phyloP scores from a whole-genome alignment of 2,888 invertebrate genomes.

The Tetragonula carbonaria region DNA sequence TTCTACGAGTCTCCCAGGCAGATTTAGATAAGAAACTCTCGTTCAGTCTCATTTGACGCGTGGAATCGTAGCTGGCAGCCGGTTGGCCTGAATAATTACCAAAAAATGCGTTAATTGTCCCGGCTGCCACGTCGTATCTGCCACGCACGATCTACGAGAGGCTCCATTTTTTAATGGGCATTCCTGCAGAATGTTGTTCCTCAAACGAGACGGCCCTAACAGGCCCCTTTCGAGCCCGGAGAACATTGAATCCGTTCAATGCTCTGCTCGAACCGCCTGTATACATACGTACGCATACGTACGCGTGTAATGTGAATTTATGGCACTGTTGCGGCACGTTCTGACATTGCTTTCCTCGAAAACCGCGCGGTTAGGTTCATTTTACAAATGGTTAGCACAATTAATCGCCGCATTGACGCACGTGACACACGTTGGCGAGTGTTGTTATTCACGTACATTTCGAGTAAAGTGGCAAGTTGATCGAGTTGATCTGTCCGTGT shows the following conservation, averaged over 20 bases:
- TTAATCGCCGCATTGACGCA: neutral
- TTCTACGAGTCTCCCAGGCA: constrained; percentile 31
- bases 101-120: constrained; percentile 73
- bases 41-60: constrained; percentile 21
- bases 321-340: neutral
- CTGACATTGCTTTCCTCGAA: neutral
- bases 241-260: constrained; percentile 5
- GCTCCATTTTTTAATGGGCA: constrained; percentile 47
- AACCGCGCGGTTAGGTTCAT: neutral
- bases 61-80: constrained; percentile 35
- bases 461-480: no score
- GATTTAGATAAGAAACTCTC: constrained; percentile 30
- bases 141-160: constrained; percentile 56
- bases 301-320: neutral
- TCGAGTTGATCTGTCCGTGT: no score
- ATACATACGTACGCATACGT: neutral
- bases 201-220: constrained; percentile 48
- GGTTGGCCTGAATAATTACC: constrained; percentile 65
- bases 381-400: neutral
- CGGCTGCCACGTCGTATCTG: constrained; percentile 46
- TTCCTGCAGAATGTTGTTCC: constrained; percentile 48
- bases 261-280: neutral
- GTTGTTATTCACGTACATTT: no score
- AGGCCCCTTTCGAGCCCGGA: constrained; percentile 19
- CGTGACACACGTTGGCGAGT: neutral